Percentiles rank a stretch among this genome's conserved stretches.
Evolutionary conservation across 1,140 invertebrate genomes (phyloP).

Genomic region (Lepidurus couesii): DNA sequence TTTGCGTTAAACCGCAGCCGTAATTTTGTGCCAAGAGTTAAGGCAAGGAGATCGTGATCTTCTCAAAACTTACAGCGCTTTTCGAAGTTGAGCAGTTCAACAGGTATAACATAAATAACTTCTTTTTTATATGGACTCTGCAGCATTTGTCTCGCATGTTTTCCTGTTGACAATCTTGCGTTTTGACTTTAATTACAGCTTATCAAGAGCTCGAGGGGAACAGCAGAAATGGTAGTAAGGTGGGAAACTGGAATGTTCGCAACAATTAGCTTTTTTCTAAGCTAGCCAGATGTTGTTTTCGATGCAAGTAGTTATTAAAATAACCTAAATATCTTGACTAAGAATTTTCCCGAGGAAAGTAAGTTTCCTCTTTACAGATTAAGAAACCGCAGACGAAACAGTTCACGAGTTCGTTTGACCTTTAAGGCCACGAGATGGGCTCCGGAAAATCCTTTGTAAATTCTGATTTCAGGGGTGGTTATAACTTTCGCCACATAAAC

Average conservation of each 20-base stretch:
- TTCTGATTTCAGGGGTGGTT: neutral
- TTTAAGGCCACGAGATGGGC: neutral
- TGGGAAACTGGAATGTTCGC: neutral
- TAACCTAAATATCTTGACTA: neutral
- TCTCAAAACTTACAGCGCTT: neutral
- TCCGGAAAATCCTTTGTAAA: neutral
- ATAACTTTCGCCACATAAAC: neutral
- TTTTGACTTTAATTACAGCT: neutral
- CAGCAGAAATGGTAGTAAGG: neutral
- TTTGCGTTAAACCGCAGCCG: neutral
- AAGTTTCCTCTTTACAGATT: neutral
- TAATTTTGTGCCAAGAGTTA: neutral
- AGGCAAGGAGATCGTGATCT: neutral
- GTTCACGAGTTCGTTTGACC: constrained; percentile 13
- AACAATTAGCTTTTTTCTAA: neutral
- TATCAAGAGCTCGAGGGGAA: neutral
- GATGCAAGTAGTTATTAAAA: neutral
- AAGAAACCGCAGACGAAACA: constrained; percentile 2
- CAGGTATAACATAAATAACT: neutral
- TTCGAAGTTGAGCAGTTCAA: neutral
- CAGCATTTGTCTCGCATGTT: neutral
- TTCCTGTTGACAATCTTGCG: neutral
- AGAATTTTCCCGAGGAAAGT: neutral
- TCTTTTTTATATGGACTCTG: neutral
- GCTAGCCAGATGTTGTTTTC: neutral